Base-by-base conservation (phyloP, 1,140 invertebrate species). In the Medauroidea extradentata region DNA sequence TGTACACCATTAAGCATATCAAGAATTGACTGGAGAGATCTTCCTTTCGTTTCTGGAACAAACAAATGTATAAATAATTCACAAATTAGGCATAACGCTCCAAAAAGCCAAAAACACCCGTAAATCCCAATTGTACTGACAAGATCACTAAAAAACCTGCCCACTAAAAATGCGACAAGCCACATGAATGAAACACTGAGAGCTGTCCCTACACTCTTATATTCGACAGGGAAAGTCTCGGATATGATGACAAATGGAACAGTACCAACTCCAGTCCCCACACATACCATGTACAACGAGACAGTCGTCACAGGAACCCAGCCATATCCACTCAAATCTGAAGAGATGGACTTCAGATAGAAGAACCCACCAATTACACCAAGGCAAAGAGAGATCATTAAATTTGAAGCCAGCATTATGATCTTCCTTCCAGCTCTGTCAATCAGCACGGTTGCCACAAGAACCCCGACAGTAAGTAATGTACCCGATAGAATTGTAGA, bases 161-260 rank as follows among this genome's bases (percentile, higher is more conserved):
- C 85, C 72, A 76, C 71, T 1, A 66, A 49, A 49, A 77, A 78
- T 5, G 76, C 75, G 3, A 77, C 59, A 5, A 65, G 63, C 71
- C 75, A 87, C 68, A 92, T 94, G 2, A 84, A 75, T 66, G 87
- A 85, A 0, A 92, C 86, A 0, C 86, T 85, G 1, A 95, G 72
- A 25, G 87, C 83, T 1, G 85, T 84, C 0, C 91, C 92, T 0
- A 85, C 75, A 1, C 88, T 90, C 63, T 91, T 87, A n/a, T 88
- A 81, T 57, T 92, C 89, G 38, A 87, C 76, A 38, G 90, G 75
- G 72, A 87, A 85, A 14, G 87, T 76, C 69, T 88, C 86, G 0
- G 83, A 78, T 42, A 81, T 77, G 0, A 87, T 69, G 1, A 88
- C 72, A 65, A 81, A 83, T 0, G 86, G 85, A 48, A 82, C 67